phyloP scores from a whole-genome alignment of 2,797 vertebrate species.

The Acanthiza pusilla region DNA sequence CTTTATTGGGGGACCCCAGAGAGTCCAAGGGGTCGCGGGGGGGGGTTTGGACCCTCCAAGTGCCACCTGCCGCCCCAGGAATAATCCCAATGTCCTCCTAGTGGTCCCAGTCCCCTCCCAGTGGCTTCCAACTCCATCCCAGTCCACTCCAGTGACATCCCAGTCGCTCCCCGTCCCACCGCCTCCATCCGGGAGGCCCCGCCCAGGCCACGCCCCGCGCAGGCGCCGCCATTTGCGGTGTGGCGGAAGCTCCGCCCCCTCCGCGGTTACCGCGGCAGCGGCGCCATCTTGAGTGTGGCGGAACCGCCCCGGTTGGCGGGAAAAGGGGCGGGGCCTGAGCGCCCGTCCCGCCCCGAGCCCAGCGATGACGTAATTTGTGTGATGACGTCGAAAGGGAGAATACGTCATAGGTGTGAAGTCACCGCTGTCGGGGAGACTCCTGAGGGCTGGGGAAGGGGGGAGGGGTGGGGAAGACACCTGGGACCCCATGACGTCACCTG shows the following conservation, averaged over 20 bases:
- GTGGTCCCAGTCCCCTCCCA: no score
- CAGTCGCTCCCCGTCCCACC: no score
- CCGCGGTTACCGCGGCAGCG: neutral
- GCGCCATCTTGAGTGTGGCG: neutral
- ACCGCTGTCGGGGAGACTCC: accelerated
- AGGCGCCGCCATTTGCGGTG: neutral
- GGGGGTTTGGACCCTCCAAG: no score
- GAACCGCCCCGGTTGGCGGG: neutral
- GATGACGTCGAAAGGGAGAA: neutral
- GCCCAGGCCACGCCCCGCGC: no score
- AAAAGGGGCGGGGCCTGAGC: neutral
- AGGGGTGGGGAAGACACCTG: no score
- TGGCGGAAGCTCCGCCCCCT: neutral
- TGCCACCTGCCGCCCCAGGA: no score
- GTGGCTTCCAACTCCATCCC: no score
- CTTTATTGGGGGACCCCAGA: no score
- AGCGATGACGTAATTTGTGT: accelerated
- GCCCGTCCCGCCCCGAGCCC: accelerated
- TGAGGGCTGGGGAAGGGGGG: accelerated
- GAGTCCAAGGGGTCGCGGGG: no score
- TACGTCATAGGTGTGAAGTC: neutral
- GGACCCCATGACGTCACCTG: neutral
- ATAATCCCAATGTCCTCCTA: no score
- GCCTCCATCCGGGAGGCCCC: accelerated
- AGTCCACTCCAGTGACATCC: no score